phyloP scores from a whole-genome alignment of 2,113 vertebrate genomes.

The Acanthisitta chloris region DNA sequence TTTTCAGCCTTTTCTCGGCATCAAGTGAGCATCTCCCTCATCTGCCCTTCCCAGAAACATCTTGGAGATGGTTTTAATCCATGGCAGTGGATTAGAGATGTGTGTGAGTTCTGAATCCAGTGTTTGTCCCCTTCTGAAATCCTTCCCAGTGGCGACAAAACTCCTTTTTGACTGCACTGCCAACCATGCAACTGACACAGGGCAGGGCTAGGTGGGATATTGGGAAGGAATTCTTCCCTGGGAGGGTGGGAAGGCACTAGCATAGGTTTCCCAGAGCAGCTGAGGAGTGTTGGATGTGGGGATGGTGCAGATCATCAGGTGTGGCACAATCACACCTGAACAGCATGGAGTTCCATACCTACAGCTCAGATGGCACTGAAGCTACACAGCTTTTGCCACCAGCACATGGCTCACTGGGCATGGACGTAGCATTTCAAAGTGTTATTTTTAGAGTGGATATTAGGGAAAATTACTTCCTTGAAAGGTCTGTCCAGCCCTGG shows the following conservation, averaged over 20 bases:
- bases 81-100: neutral
- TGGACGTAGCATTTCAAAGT: neutral
- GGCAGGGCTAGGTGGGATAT: neutral
- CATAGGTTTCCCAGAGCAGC: neutral
- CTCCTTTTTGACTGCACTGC: neutral
- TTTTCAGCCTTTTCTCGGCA: too few species aligned
- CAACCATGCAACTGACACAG: neutral
- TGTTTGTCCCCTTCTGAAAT: neutral
- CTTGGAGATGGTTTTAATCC: neutral
- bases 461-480: too few species aligned
- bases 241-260: neutral
- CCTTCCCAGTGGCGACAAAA: neutral
- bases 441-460: too few species aligned
- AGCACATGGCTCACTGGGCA: neutral
- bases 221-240: neutral
- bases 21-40: too few species aligned
- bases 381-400: neutral
- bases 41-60: neutral
- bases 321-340: neutral
- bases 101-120: neutral
- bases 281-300: rapidly evolving
- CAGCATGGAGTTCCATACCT: neutral
- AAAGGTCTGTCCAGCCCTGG: too few species aligned
- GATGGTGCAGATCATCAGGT: rapidly evolving
- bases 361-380: neutral